phyloP scores from a whole-genome alignment of 2,113 vertebrate species.

The Chauna torquata region DNA sequence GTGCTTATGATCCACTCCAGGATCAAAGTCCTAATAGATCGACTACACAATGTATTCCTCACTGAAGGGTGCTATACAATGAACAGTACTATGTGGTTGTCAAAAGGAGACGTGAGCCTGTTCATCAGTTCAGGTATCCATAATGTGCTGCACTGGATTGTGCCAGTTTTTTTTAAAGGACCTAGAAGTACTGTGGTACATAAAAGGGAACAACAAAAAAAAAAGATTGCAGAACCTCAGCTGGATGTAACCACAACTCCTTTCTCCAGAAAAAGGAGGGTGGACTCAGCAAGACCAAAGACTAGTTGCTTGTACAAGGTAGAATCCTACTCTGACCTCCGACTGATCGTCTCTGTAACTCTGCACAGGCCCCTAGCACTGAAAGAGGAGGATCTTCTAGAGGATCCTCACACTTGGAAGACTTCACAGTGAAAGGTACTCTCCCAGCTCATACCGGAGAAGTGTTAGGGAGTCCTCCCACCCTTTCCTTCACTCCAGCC shows the following conservation, averaged over 20 bases:
- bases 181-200: background rate
- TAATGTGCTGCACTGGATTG: background rate
- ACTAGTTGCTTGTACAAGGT: background rate
- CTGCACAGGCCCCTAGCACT: background rate
- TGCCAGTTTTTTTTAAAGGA: background rate
- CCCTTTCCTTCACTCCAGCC: background rate
- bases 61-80: background rate
- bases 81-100: rapidly evolving
- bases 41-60: background rate
- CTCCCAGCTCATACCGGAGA: background rate
- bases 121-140: background rate
- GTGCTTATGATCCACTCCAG: background rate
- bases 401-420: background rate
- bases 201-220: background rate
- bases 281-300: background rate
- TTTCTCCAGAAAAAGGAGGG: background rate
- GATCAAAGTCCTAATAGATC: background rate
- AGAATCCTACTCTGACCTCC: background rate
- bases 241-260: background rate
- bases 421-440: background rate
- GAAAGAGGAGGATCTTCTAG: background rate
- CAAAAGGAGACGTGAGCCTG: background rate
- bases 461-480: background rate
- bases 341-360: background rate
- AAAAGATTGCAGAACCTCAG: background rate